phyloP scores from a whole-genome alignment of 2,888 invertebrate genomes.

The Meliscaeva auricollis region DNA sequence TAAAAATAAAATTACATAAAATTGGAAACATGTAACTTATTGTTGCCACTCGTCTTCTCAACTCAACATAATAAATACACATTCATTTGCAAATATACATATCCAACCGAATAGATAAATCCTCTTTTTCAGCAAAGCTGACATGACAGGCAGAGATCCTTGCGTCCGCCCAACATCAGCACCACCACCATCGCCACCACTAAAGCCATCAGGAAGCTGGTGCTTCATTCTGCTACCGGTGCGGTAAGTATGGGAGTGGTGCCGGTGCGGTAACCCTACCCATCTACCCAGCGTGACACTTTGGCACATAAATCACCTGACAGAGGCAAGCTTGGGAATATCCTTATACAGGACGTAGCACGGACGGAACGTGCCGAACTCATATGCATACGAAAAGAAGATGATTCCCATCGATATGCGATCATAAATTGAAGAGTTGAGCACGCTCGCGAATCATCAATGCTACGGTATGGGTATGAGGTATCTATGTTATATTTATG shows the following conservation, averaged over 20 bases:
- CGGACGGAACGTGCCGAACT: conserved; percentile 39
- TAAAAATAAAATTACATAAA: conserved; percentile 38
- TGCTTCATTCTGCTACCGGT: conserved; percentile 30
- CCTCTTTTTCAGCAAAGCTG: conserved; percentile 57
- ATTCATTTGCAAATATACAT: conserved; percentile 11
- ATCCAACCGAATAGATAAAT: conserved; percentile 62
- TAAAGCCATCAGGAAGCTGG: conserved; percentile 41
- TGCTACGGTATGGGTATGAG: background rate
- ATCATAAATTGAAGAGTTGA: conserved; percentile 57
- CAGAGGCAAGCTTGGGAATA: conserved; percentile 8
- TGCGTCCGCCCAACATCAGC: conserved; percentile 31
- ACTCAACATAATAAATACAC: conserved; percentile 30
- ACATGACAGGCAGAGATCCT: conserved; percentile 64
- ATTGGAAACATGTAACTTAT: conserved; percentile 37
- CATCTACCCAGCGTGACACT: conserved; percentile 40
- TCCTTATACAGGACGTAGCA: background rate
- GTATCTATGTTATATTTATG: background rate
- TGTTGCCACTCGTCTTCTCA: conserved; percentile 20
- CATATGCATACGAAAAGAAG: conserved; percentile 58
- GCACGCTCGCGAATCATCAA: conserved; percentile 45
- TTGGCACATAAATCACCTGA: conserved; percentile 65
- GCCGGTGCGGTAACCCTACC: background rate
- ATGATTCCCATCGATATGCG: conserved; percentile 62
- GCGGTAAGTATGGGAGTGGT: background rate
- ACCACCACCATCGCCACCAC: too few relatives aligned